Evolutionary conservation across 30 jellyfish, hydroid and myxozoan genomes (phyloP).

Genomic region (Aurelia sp.): DNA sequence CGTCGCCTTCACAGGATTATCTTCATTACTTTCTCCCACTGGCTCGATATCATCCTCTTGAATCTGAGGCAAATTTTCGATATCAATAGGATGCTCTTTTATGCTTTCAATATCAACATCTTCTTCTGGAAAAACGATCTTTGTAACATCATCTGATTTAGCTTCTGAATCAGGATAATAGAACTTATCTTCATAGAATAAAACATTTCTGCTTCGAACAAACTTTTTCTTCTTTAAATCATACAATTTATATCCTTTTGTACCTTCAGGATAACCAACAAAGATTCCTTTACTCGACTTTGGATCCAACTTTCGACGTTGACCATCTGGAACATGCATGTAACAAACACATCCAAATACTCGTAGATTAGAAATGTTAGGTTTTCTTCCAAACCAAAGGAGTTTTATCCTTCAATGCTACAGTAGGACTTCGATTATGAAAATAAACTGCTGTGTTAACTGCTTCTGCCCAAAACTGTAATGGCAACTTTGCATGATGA

Average conservation of each 20-base stretch:
- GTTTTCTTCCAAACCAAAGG: slow-evolving; percentile 55
- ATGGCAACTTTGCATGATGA: too few species aligned
- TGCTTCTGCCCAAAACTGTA: slow-evolving; percentile 70
- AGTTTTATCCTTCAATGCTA: slow-evolving; percentile 55
- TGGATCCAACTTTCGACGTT: slow-evolving; percentile 56
- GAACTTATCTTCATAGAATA: slow-evolving; percentile 54
- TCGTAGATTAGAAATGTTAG: slow-evolving; percentile 57
- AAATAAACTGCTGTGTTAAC: slow-evolving; percentile 65
- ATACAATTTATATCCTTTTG: slow-evolving; percentile 62
- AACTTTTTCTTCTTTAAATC: slow-evolving; percentile 6
- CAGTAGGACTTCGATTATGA: slow-evolving; percentile 53
- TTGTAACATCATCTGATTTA: slow-evolving; percentile 3
- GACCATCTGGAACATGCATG: slow-evolving; percentile 69
- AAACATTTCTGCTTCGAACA: slow-evolving; percentile 68
- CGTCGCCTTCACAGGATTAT: slow-evolving; percentile 47
- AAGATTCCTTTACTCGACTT: slow-evolving; percentile 48
- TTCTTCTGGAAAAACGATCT: slow-evolving; percentile 15
- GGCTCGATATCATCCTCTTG: slow-evolving; percentile 25
- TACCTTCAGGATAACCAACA: slow-evolving; percentile 68
- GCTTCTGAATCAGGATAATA: slow-evolving; percentile 53
- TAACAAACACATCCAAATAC: neutral
- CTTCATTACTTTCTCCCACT: slow-evolving; percentile 59
- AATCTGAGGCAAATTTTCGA: slow-evolving; percentile 15
- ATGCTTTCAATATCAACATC: slow-evolving; percentile 20
- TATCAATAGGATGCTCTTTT: slow-evolving; percentile 17